Evolutionary conservation across 2,888 invertebrate species (phyloP).

Genomic region (Protodeltote pygarga): DNA sequence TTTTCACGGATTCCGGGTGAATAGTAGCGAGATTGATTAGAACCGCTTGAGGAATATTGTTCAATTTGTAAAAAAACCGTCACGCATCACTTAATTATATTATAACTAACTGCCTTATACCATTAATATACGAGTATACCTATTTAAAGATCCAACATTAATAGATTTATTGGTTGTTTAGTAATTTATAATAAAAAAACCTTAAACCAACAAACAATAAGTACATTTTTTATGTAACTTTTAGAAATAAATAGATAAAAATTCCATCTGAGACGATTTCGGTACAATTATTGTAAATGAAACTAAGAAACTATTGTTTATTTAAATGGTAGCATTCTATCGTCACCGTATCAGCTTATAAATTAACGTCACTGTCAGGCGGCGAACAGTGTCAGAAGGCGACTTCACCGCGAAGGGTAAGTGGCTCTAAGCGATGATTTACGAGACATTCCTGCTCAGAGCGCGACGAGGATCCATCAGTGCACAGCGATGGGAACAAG

Average conservation of each 20-base stretch:
- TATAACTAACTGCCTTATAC: no score
- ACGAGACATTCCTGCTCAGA: constrained; percentile 76
- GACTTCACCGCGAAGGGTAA: constrained; percentile 35
- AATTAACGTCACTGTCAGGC: constrained; percentile 48
- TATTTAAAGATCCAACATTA: no score
- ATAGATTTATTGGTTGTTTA: no score
- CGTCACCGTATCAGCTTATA: constrained; percentile 49
- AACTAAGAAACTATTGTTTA: no score
- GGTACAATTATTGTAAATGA: no score
- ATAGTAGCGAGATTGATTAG: constrained; percentile 6
- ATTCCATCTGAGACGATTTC: no score
- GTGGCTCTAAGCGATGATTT: constrained; percentile 69
- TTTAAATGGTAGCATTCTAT: constrained; percentile 40
- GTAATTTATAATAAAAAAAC: no score
- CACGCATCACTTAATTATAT: not conserved
- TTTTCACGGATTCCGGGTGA: constrained; percentile 15
- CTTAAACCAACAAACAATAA: constrained; percentile 4
- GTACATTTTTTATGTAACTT: no score
- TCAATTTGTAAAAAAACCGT: not conserved
- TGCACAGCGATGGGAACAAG: constrained; percentile 70
- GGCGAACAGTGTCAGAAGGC: constrained; percentile 41
- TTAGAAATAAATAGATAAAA: no score
- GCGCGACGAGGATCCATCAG: constrained; percentile 58
- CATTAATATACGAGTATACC: no score
- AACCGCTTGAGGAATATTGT: not conserved